phyloP scores from a whole-genome alignment of 2,113 vertebrate genomes.

The Hippocampus abdominalis region DNA sequence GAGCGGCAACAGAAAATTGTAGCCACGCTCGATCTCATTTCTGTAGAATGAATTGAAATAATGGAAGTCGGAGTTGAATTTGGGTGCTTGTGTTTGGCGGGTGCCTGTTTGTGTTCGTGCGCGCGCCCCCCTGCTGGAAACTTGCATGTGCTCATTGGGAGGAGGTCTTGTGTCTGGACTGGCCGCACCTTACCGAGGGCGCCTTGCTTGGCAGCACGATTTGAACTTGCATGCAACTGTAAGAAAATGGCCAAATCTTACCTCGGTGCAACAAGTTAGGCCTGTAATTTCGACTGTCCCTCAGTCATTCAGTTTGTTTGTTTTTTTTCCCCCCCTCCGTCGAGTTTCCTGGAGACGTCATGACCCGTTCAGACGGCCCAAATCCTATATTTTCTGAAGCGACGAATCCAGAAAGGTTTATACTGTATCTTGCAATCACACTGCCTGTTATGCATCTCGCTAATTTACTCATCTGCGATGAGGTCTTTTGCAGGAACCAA shows the following conservation, averaged over 20 bases:
- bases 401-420: too few species aligned
- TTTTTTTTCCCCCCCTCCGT: too few species aligned
- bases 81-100: neutral
- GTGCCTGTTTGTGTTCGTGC: too few species aligned
- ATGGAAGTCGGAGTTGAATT: neutral
- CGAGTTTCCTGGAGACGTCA: slow-evolving; percentile 9
- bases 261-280: slow-evolving; percentile 22
- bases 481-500: too few species aligned
- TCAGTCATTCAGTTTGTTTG: too few species aligned
- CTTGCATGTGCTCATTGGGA: slow-evolving; percentile 23
- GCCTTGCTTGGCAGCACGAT: slow-evolving; percentile 5
- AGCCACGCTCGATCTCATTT: too few species aligned
- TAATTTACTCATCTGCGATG: too few species aligned
- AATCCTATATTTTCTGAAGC: too few species aligned
- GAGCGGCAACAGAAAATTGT: too few species aligned
- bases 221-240: too few species aligned
- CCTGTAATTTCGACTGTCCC: slow-evolving; percentile 27
- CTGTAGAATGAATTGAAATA: too few species aligned
- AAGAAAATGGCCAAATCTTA: neutral
- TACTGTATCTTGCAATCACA: neutral
- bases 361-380: neutral
- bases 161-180: slow-evolving; percentile 46
- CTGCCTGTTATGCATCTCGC: too few species aligned
- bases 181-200: slow-evolving; percentile 34
- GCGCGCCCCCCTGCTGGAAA: neutral